These are phyloP conservation scores for Sinocyclocheilus maitianheensis DNA, from an alignment of 2,113 vertebrate genomes.

Conservation along the genomic window DNA sequence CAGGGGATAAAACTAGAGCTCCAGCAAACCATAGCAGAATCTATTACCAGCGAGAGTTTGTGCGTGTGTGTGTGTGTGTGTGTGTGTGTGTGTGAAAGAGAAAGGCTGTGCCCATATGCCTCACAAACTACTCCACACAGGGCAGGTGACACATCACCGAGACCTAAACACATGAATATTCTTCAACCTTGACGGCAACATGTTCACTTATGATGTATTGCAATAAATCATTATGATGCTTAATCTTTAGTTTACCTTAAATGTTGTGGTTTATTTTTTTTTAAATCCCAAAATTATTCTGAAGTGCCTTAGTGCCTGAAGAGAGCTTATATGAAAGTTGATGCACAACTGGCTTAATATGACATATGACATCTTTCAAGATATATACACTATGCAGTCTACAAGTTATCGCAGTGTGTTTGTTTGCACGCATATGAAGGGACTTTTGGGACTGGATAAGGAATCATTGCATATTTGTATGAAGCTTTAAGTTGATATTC, in stretches of 20 bases:
- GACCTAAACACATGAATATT: conserved; percentile 3
- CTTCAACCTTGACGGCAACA: background rate
- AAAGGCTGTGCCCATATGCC: conserved; percentile 10
- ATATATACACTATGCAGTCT: background rate
- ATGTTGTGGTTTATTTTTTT: background rate
- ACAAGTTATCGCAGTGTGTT: background rate
- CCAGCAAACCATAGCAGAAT: conserved; percentile 49
- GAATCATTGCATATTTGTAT: conserved; percentile 29
- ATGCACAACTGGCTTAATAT: background rate
- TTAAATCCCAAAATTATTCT: background rate
- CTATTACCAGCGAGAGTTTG: conserved; percentile 47
- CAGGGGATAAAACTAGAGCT: conserved; percentile 56
- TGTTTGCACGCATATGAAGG: conserved; percentile 4
- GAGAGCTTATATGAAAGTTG: background rate
- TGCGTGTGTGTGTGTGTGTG: conserved; percentile 25
- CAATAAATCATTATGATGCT: conserved; percentile 6
- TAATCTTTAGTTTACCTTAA: conserved; percentile 16
- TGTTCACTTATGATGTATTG: background rate
- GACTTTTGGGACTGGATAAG: conserved; percentile 35
- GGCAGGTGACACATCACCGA: conserved; percentile 17
- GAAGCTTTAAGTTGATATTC: conserved; percentile 39
- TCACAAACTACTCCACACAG: conserved; percentile 8
- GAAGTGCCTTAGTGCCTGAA: too few species aligned
- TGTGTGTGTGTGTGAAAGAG: conserved; percentile 17
- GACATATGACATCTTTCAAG: background rate